Conservation (phyloP, 2,797 vertebrate genomes). For the Naso thynnoides region DNA sequence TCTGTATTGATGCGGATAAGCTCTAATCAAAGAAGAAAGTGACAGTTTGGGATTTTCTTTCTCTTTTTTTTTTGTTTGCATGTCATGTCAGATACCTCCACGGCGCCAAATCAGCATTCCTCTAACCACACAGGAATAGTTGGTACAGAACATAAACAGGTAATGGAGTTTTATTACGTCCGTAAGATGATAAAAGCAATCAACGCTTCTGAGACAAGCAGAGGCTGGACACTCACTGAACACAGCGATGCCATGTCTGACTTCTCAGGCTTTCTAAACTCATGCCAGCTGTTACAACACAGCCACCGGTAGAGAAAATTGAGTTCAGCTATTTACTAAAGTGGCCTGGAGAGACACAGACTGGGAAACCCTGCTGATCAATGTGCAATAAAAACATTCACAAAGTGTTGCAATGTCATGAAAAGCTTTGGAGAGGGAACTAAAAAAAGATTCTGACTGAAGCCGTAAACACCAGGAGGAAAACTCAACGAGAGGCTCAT, state of each 20-base stretch:
- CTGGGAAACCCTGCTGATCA: conserved; percentile 59
- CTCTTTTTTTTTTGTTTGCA: too few relatives aligned
- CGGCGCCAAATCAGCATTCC: background rate
- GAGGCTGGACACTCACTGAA: conserved; percentile 27
- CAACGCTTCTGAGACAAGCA: conserved; percentile 8
- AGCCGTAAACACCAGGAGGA: conserved; percentile 28
- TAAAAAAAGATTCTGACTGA: conserved; percentile 10
- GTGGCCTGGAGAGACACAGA: conserved; percentile 34
- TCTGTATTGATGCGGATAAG: background rate
- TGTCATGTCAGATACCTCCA: background rate
- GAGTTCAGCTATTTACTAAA: conserved; percentile 63
- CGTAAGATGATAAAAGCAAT: conserved; percentile 30
- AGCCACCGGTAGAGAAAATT: conserved; percentile 75
- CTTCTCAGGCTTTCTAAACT: conserved; percentile 57
- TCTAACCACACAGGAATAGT: conserved; percentile 4
- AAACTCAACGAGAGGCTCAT: conserved; percentile 1
- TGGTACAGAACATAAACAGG: background rate
- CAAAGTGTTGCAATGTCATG: conserved; percentile 36
- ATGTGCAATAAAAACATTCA: conserved; percentile 61
- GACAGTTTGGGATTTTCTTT: too few relatives aligned
- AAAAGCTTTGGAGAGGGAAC: conserved; percentile 26
- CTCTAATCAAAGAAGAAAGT: background rate
- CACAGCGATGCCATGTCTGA: conserved; percentile 33
- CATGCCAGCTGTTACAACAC: conserved; percentile 57
- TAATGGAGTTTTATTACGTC: conserved; percentile 12